A percentile compares a stretch with the other conserved stretches of the same genome.
These are phyloP conservation scores for Melinaea menophilus DNA, from an alignment of 2,888 invertebrate species.

Conservation along the genomic window DNA sequence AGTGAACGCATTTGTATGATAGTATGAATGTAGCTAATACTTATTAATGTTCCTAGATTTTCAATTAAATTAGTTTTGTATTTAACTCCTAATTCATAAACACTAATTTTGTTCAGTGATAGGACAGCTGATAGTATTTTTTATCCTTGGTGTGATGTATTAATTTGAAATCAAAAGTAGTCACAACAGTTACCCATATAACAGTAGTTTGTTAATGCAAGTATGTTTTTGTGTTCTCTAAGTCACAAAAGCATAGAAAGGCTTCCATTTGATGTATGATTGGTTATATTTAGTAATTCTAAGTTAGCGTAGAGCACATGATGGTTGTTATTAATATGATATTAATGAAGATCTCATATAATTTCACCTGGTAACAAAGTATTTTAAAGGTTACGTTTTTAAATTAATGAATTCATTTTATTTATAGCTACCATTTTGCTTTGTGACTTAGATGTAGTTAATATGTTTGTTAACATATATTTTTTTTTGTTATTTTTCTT, in stretches of 20 bases:
- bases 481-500: slow-evolving; percentile 69
- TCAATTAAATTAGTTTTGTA: slow-evolving; percentile 52
- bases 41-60: slow-evolving; percentile 63
- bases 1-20: slow-evolving; percentile 60
- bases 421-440: slow-evolving; percentile 37
- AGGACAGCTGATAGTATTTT: background rate
- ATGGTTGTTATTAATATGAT: slow-evolving; percentile 25
- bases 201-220: slow-evolving; percentile 29
- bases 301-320: slow-evolving; percentile 27
- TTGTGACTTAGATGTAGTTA: slow-evolving; percentile 69
- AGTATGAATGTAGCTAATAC: slow-evolving; percentile 44
- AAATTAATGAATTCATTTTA: slow-evolving; percentile 12
- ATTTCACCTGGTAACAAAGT: slow-evolving; percentile 25
- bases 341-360: slow-evolving; percentile 29
- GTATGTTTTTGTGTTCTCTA: slow-evolving; percentile 44
- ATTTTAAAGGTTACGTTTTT: slow-evolving; percentile 16
- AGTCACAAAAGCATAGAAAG: slow-evolving; percentile 53
- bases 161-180: background rate
- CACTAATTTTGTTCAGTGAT: slow-evolving; percentile 33
- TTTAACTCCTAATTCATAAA: slow-evolving; percentile 37
- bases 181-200: background rate
- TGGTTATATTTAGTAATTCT: slow-evolving; percentile 20
- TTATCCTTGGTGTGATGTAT: background rate
- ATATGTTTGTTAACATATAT: slow-evolving; percentile 73
- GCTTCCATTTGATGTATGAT: slow-evolving; percentile 28